Evolutionary conservation across 2,797 vertebrate species (phyloP).

Genomic region (Phoxinus dragarum): DNA sequence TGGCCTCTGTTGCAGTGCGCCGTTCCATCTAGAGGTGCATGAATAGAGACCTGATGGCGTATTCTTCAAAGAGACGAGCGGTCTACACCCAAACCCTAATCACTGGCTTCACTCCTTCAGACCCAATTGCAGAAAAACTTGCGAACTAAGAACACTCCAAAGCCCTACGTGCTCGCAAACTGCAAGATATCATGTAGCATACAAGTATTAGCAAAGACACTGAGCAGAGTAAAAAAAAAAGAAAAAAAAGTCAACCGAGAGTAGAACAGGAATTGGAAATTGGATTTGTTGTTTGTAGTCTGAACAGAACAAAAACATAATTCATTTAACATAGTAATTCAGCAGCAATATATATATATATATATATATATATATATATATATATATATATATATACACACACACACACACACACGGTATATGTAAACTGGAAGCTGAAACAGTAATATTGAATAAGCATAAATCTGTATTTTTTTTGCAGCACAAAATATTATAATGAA

Average conservation of each 20-base stretch:
- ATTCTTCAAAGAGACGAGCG: slow-evolving; percentile 69
- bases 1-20: slow-evolving; percentile 9
- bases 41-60: slow-evolving; percentile 62
- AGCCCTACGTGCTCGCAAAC: slow-evolving; percentile 65
- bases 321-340: no score
- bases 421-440: no score
- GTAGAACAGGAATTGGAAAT: not conserved
- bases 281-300: not conserved
- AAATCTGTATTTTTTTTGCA: no score
- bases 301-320: not conserved
- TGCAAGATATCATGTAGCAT: slow-evolving; percentile 57
- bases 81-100: slow-evolving; percentile 66
- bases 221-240: slow-evolving; percentile 57
- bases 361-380: no score
- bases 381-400: no score
- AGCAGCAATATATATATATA: no score
- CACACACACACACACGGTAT: no score
- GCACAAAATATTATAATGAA: not conserved
- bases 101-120: slow-evolving; percentile 52
- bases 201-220: slow-evolving; percentile 62
- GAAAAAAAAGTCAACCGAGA: not conserved
- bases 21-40: slow-evolving; percentile 9
- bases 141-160: slow-evolving; percentile 56
- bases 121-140: not conserved
- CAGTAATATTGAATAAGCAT: no score